Evolutionary conservation across 2,888 invertebrate genomes (phyloP).

Genomic region (Steinernema scapterisci): DNA sequence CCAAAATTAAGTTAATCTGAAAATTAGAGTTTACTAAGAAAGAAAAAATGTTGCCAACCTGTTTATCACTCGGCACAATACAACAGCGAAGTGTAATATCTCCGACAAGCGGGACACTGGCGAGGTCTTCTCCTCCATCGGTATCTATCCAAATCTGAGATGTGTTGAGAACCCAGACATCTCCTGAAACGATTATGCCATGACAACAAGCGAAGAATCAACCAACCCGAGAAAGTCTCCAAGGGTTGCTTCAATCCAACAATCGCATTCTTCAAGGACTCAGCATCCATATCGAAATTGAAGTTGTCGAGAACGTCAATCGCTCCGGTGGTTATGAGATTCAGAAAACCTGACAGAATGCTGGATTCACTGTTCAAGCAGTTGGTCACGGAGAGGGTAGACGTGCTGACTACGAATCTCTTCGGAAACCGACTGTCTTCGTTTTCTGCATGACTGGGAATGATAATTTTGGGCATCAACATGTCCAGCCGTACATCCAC

Average conservation of each 20-base stretch:
- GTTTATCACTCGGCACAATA: slow-evolving; percentile 37
- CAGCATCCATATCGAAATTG: neutral
- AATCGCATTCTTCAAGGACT: neutral
- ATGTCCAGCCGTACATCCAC: slow-evolving; percentile 84
- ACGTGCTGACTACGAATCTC: slow-evolving; percentile 82
- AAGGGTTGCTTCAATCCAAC: slow-evolving; percentile 12
- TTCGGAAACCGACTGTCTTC: slow-evolving; percentile 75
- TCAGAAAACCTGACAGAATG: slow-evolving; percentile 24
- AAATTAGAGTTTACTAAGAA: neutral
- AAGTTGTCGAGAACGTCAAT: neutral
- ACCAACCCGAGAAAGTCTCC: neutral
- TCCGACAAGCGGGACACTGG: slow-evolving; percentile 49
- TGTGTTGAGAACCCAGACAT: slow-evolving; percentile 35
- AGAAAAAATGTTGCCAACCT: too few species aligned
- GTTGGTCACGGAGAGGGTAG: slow-evolving; percentile 78
- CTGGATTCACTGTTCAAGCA: slow-evolving; percentile 73
- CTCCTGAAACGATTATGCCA: neutral
- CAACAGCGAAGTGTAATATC: slow-evolving; percentile 51
- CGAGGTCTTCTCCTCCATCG: slow-evolving; percentile 48
- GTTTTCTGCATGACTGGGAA: slow-evolving; percentile 80
- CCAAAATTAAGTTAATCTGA: slow-evolving; percentile 41
- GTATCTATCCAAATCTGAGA: slow-evolving; percentile 60
- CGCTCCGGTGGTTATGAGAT: neutral
- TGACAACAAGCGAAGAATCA: neutral
- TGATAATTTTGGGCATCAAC: slow-evolving; percentile 79